A percentile compares a stretch with the other conserved stretches of the same genome.
phyloP scores from a whole-genome alignment of 2,113 vertebrate genomes.

The Puntigrus tetrazona region DNA sequence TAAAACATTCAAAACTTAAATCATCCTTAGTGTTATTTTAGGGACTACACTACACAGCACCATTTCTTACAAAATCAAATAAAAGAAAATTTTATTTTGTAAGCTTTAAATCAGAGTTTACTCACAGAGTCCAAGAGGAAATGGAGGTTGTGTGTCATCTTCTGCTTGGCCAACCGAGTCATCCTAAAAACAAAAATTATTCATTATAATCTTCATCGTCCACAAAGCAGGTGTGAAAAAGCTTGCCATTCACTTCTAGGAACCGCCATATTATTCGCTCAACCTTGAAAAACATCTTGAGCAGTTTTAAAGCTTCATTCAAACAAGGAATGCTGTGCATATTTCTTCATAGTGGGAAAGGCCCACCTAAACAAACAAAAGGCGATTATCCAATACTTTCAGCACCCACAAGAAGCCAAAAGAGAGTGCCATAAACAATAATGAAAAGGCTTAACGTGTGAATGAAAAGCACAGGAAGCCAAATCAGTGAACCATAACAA shows the following conservation, averaged over 20 bases:
- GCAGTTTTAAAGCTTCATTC: background rate
- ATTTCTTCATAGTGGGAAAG: background rate
- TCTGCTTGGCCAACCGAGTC: constrained; percentile 67
- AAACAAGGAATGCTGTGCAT: background rate
- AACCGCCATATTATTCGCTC: background rate
- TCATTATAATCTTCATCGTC: background rate
- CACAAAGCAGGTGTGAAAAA: background rate
- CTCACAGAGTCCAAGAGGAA: constrained; percentile 74
- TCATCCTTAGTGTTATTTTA: background rate
- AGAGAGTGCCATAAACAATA: background rate
- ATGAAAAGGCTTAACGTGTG: no score
- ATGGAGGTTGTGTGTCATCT: constrained; percentile 64
- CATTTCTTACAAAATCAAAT: background rate
- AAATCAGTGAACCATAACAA: background rate
- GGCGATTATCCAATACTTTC: background rate
- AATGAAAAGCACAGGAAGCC: background rate
- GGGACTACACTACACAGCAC: background rate
- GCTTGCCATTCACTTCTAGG: background rate
- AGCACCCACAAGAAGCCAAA: background rate
- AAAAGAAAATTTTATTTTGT: background rate
- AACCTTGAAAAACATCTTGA: background rate
- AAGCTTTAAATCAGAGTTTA: background rate
- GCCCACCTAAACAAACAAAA: constrained; percentile 25
- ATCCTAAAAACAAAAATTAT: constrained; percentile 63
- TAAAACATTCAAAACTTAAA: background rate